Percentiles rank a stretch among this genome's conserved stretches.
Conservation (phyloP, 2,113 vertebrate species). For the Sceloporus undulatus region DNA sequence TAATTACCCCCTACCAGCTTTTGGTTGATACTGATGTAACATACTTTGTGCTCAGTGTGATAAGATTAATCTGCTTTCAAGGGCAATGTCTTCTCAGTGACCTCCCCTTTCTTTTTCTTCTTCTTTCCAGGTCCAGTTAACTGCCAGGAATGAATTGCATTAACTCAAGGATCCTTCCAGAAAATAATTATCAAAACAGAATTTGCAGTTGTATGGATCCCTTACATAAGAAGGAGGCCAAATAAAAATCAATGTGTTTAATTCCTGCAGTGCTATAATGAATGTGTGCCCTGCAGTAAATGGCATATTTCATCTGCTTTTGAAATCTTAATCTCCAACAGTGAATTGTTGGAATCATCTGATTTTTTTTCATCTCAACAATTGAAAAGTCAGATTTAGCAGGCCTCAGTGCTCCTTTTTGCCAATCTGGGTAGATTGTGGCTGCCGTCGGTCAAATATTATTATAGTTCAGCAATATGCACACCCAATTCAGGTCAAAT, state of each 20-base stretch:
- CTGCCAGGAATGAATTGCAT: constrained; percentile 12
- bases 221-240: constrained; percentile 47
- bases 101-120: neutral
- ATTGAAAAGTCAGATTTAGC: constrained; percentile 49
- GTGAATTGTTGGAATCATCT: constrained; percentile 56
- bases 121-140: constrained; percentile 30
- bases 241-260: constrained; percentile 55
- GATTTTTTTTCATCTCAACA: constrained; percentile 39
- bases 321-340: constrained; percentile 68
- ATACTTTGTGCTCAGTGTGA: constrained; percentile 54
- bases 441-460: neutral
- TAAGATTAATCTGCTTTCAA: constrained; percentile 63
- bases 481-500: too few relatives aligned
- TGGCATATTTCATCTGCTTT: constrained; percentile 47
- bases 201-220: constrained; percentile 34
- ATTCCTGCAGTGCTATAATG: constrained; percentile 59
- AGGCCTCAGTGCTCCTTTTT: constrained; percentile 4
- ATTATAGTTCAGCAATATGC: neutral
- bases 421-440: neutral
- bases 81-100: constrained; percentile 61
- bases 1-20: constrained; percentile 66
- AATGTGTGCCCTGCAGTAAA: constrained; percentile 57
- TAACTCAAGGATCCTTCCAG: constrained; percentile 25
- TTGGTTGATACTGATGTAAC: constrained; percentile 44
- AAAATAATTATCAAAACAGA: neutral